A percentile compares a stretch with the other conserved stretches of the same genome.
Evolutionary conservation across 2,797 vertebrate species (phyloP).

Genomic region (Parauchenoglanis ngamensis): DNA sequence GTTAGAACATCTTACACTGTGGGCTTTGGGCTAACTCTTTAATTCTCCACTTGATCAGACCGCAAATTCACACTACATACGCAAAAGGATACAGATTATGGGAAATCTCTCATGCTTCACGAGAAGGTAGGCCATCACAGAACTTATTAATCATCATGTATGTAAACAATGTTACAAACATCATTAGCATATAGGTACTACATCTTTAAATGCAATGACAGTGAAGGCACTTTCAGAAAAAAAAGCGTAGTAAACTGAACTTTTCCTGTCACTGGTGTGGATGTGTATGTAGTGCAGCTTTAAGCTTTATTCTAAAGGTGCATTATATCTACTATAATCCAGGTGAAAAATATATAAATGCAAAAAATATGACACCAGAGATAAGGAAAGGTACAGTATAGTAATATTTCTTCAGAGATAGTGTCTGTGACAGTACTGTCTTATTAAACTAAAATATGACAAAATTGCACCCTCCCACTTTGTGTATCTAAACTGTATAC

Average conservation of each 20-base stretch:
- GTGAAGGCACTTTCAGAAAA: background rate
- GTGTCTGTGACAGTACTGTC: background rate
- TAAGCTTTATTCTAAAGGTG: background rate
- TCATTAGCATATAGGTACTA: background rate
- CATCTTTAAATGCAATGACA: background rate
- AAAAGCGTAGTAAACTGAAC: background rate
- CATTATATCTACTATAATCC: background rate
- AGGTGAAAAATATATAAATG: background rate
- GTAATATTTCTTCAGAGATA: background rate
- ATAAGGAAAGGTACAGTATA: background rate
- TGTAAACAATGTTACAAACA: background rate
- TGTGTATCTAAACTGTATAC: constrained; percentile 29
- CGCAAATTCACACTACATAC: background rate
- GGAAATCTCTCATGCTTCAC: constrained; percentile 23
- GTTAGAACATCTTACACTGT: background rate
- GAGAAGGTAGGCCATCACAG: constrained; percentile 12
- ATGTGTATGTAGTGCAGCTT: background rate
- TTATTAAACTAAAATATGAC: background rate
- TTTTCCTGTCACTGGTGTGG: no score
- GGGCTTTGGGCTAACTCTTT: background rate
- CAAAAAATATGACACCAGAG: no score
- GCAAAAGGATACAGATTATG: constrained; percentile 35
- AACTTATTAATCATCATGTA: background rate
- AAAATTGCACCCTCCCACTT: background rate
- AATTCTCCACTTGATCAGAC: background rate